Percentiles rank a stretch among this genome's conserved stretches.
Evolutionary conservation across 2,888 invertebrate genomes (phyloP).

Genomic region (Agrochola macilenta): DNA sequence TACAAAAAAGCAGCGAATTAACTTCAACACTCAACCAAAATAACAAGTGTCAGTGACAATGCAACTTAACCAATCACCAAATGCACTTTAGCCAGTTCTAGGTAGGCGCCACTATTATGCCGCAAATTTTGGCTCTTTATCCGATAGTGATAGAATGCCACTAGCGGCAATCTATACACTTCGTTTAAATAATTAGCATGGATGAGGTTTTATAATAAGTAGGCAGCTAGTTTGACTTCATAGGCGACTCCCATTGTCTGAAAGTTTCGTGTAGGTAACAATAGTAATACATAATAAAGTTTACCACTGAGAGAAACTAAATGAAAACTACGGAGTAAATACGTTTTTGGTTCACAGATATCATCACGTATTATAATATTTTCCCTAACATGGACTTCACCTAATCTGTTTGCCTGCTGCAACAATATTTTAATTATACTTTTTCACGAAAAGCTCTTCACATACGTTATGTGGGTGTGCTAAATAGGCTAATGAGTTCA

Average conservation of each 20-base stretch:
- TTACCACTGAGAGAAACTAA: slow-evolving; percentile 5
- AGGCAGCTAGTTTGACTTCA: not conserved
- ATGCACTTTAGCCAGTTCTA: no score
- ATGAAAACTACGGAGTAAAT: slow-evolving; percentile 1
- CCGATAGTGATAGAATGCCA: no score
- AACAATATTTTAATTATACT: slow-evolving; percentile 27
- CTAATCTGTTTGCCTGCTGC: not conserved
- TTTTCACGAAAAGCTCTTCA: slow-evolving; percentile 31
- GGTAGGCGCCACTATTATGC: no score
- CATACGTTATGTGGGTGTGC: slow-evolving; percentile 16
- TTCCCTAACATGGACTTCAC: not conserved
- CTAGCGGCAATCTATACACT: no score
- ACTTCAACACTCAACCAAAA: no score
- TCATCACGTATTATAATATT: not conserved
- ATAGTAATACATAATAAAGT: not conserved
- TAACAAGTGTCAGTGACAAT: no score
- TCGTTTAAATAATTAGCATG: no score
- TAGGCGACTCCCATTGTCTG: not conserved
- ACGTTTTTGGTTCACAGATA: not conserved
- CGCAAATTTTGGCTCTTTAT: no score
- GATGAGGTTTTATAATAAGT: not conserved
- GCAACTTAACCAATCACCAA: no score
- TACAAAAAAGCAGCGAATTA: no score
- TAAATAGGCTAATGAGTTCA: slow-evolving; percentile 44
- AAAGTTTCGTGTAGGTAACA: not conserved